phyloP scores from a whole-genome alignment of 2,797 vertebrate species.

The Pseudochirops cupreus region DNA sequence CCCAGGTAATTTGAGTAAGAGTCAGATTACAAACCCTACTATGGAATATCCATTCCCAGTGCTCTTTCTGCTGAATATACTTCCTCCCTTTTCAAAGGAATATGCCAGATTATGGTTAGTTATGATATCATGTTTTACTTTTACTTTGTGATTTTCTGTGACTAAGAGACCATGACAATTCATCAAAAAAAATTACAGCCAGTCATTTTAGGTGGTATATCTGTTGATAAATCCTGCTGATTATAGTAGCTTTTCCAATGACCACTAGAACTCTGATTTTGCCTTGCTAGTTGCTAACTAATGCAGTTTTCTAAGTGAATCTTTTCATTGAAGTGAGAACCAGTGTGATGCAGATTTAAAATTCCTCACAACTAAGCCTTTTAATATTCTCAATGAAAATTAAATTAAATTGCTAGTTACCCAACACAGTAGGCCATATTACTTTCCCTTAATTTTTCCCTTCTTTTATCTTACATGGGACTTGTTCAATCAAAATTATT shows the following conservation, averaged over 20 bases:
- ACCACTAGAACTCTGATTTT: not conserved
- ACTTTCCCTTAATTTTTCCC: not conserved
- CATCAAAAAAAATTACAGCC: not conserved
- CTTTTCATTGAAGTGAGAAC: not conserved
- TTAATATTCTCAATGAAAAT: slow-evolving; percentile 27
- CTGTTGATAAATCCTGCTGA: not conserved
- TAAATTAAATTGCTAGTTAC: slow-evolving; percentile 37
- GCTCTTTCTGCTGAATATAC: not conserved
- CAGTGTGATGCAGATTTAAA: not conserved
- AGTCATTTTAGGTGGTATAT: not conserved
- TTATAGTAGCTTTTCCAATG: not conserved
- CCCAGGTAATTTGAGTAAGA: not conserved
- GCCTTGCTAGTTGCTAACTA: not conserved
- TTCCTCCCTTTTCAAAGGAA: not conserved
- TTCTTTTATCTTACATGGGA: not conserved
- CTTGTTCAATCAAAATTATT: not conserved
- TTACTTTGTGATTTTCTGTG: not conserved
- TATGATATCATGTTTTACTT: not conserved
- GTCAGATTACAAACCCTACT: not conserved
- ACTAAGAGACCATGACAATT: not conserved
- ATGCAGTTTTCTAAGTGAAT: not conserved
- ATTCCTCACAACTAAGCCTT: not conserved
- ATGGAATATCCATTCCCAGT: not conserved
- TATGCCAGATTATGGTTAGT: not conserved
- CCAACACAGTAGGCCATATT: not conserved